These are phyloP conservation scores for Sarcophaga variegata DNA, from an alignment of 2,888 invertebrate species.

Conservation along the genomic window DNA sequence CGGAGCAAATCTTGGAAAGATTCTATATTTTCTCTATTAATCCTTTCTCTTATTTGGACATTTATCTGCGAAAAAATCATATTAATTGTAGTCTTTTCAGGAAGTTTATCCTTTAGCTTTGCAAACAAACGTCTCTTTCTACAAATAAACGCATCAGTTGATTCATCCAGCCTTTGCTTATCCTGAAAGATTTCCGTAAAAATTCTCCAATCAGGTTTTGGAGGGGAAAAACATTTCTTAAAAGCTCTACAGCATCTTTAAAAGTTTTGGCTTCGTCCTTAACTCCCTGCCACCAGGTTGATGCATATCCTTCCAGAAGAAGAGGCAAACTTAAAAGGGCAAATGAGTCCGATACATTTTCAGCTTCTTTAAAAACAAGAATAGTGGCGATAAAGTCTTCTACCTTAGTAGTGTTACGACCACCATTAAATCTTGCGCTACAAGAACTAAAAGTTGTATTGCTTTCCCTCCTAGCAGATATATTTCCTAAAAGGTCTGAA, in stretches of 20 bases:
- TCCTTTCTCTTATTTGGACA: slow-evolving; percentile 2
- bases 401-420: too few relatives aligned
- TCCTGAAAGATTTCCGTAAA: too few relatives aligned
- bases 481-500: too few relatives aligned
- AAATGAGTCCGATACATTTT: neutral
- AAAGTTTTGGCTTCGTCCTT: slow-evolving; percentile 19
- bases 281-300: slow-evolving; percentile 27
- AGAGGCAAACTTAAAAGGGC: slow-evolving; percentile 12
- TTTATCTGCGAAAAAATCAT: slow-evolving; percentile 21
- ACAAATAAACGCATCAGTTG: too few relatives aligned
- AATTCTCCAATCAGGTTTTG: too few relatives aligned
- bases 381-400: neutral
- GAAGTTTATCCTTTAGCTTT: neutral
- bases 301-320: slow-evolving; percentile 12
- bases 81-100: slow-evolving; percentile 19
- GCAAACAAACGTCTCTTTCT: too few relatives aligned
- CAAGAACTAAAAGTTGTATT: too few relatives aligned
- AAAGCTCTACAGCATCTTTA: neutral
- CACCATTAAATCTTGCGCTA: too few relatives aligned
- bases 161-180: too few relatives aligned
- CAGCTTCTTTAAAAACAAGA: slow-evolving; percentile 5
- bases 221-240: neutral
- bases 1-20: slow-evolving; percentile 6
- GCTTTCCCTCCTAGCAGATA: too few relatives aligned
- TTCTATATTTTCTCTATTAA: neutral